Evolutionary conservation across 2,888 invertebrate species (phyloP).

Genomic region (Willowsia nigromaculata): DNA sequence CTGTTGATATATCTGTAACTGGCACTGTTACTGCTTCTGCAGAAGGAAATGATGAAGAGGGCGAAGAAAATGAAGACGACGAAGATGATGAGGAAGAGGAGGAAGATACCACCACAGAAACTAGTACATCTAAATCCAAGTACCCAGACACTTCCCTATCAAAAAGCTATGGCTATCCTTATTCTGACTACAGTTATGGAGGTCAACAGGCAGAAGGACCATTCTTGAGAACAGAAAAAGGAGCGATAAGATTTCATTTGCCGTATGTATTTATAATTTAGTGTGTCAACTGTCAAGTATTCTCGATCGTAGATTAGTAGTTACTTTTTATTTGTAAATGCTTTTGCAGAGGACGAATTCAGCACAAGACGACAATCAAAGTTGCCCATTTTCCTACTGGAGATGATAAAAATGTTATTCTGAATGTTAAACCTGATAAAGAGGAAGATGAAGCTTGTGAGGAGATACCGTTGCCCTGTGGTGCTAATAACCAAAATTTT

Average conservation of each 20-base stretch:
- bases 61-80: no score
- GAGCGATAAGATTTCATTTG: conserved; percentile 68
- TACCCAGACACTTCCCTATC: no score
- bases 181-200: neutral
- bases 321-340: neutral
- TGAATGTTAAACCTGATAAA: conserved; percentile 56
- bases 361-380: conserved; percentile 78
- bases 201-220: neutral
- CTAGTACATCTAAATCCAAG: no score
- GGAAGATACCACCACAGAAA: no score
- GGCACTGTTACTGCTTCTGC: no score
- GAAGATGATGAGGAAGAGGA: no score
- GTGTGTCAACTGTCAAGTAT: neutral
- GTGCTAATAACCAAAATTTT: conserved; percentile 57
- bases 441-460: conserved; percentile 13
- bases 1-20: no score
- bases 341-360: conserved; percentile 70
- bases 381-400: conserved; percentile 76
- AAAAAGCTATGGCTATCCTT: neutral
- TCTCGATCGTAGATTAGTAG: neutral
- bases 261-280: conserved; percentile 47
- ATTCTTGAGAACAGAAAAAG: conserved; percentile 60
- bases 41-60: no score
- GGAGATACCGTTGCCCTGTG: neutral
- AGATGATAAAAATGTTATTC: conserved; percentile 18